These are phyloP conservation scores for Diprion similis DNA, from an alignment of 1,140 invertebrate species.

Conservation along the genomic window DNA sequence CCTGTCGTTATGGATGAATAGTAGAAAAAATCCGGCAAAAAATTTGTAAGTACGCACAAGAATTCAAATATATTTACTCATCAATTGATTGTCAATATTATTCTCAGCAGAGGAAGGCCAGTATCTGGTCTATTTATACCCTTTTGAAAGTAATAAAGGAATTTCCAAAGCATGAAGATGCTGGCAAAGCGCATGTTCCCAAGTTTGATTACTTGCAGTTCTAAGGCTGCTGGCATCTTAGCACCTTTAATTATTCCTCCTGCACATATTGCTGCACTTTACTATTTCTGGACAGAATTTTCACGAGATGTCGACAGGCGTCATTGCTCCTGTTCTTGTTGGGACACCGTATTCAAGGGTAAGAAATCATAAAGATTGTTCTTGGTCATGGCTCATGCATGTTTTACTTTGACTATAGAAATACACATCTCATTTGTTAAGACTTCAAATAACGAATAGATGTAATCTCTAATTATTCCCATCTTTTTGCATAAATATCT, in stretches of 20 bases:
- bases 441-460: too few species aligned
- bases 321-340: slow-evolving; percentile 79
- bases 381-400: too few species aligned
- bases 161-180: slow-evolving; percentile 30
- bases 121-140: neutral
- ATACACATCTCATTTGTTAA: too few species aligned
- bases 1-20: too few species aligned
- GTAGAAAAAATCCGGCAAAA: neutral
- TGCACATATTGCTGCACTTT: slow-evolving; percentile 70
- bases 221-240: slow-evolving; percentile 53
- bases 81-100: neutral
- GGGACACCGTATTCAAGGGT: slow-evolving; percentile 85
- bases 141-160: neutral
- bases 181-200: slow-evolving; percentile 44
- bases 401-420: too few species aligned
- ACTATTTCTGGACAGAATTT: slow-evolving; percentile 77
- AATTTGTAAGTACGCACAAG: neutral
- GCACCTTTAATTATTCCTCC: slow-evolving; percentile 65
- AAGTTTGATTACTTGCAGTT: slow-evolving; percentile 48
- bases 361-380: slow-evolving; percentile 20
- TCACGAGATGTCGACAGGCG: slow-evolving; percentile 70
- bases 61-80: neutral
- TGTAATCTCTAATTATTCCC: too few species aligned
- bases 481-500: too few species aligned
- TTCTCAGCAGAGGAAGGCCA: neutral